These are phyloP conservation scores for Nomada fabriciana DNA, from an alignment of 2,888 invertebrate genomes.

Conservation along the genomic window DNA sequence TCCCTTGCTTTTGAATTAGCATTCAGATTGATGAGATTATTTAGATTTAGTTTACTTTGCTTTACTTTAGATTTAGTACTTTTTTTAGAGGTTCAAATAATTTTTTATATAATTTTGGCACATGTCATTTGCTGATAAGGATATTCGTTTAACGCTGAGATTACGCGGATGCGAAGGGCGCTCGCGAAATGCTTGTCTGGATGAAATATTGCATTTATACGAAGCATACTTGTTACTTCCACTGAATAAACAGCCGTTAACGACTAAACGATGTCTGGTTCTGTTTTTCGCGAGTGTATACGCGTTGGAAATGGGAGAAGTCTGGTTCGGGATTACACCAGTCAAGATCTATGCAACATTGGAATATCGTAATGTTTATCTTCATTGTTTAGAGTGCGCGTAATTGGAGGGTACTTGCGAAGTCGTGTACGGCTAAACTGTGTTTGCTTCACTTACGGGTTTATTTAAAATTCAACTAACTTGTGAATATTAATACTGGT, in stretches of 20 bases:
- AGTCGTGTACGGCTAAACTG: neutral
- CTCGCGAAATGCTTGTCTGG: neutral
- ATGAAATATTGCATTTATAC: neutral
- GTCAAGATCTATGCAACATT: neutral
- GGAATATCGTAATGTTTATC: constrained; percentile 2
- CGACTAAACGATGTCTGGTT: constrained; percentile 4
- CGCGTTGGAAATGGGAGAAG: neutral
- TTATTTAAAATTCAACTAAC: neutral
- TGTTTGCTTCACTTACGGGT: neutral
- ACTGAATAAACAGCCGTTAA: constrained; percentile 11
- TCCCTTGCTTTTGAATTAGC: too few species aligned
- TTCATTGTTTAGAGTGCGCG: neutral
- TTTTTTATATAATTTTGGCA: neutral
- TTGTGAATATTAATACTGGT: too few species aligned
- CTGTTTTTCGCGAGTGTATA: constrained; percentile 1
- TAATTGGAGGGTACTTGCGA: constrained; percentile 13
- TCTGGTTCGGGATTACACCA: neutral
- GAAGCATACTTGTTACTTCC: neutral
- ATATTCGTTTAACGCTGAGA: too few species aligned
- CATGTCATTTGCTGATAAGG: too few species aligned
- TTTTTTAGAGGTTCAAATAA: too few species aligned
- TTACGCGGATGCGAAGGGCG: too few species aligned
- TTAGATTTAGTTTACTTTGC: too few species aligned
- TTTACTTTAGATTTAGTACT: too few species aligned
- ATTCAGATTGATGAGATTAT: too few species aligned